These are phyloP conservation scores for Chionomys nivalis DNA, from an alignment of 2,113 vertebrate species.

Conservation along the genomic window DNA sequence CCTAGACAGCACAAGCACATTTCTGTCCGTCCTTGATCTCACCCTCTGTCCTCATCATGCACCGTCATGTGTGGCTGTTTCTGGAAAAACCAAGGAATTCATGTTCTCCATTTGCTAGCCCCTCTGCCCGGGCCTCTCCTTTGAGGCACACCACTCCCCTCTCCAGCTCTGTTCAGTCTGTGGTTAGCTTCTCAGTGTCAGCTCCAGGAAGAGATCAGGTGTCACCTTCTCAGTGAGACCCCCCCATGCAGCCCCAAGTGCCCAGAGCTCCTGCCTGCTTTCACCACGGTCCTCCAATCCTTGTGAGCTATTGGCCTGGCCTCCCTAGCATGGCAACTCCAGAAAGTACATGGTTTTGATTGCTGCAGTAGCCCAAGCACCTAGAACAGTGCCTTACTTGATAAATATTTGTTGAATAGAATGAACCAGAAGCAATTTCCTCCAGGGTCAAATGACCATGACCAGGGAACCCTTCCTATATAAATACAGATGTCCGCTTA, in stretches of 20 bases:
- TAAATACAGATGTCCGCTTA: conserved; percentile 18
- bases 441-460: neutral
- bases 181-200: neutral
- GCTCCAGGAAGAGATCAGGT: neutral
- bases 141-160: neutral
- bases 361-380: neutral
- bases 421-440: neutral
- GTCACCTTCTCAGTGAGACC: neutral
- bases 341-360: neutral
- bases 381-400: neutral
- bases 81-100: neutral
- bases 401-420: neutral
- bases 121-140: neutral
- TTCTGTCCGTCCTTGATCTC: neutral
- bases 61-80: neutral
- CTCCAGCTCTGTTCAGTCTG: neutral
- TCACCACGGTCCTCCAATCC: neutral
- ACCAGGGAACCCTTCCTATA: neutral
- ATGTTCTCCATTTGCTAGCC: neutral
- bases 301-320: neutral
- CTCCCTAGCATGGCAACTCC: neutral
- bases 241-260: rapidly evolving
- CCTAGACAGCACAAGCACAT: neutral
- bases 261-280: neutral
- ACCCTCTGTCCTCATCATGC: rapidly evolving